Percentiles rank a stretch among this genome's conserved stretches.
Evolutionary conservation across 2,888 invertebrate species (phyloP).

Genomic region (Parapristionchus giblindavisi): DNA sequence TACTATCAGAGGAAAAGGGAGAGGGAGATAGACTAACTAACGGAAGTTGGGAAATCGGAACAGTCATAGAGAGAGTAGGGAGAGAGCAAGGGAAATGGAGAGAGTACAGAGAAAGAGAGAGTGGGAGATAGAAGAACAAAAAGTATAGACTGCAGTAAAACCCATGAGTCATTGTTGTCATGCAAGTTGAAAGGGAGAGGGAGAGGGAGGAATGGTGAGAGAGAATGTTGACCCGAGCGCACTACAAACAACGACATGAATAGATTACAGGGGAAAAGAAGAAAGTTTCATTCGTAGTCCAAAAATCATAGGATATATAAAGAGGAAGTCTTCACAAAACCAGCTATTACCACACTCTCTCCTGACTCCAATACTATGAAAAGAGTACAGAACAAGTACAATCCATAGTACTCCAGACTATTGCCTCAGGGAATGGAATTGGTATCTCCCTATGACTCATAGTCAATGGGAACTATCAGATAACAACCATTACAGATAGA

Average conservation of each 20-base stretch:
- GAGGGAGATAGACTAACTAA: not conserved
- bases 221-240: not conserved
- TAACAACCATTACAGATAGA: not conserved
- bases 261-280: constrained; percentile 1
- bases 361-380: no score
- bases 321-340: no score
- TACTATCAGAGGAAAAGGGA: not conserved
- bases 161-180: not conserved
- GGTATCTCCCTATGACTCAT: no score
- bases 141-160: not conserved
- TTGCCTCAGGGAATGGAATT: no score
- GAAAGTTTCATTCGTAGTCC: no score
- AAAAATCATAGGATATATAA: no score
- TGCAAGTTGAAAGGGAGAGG: not conserved
- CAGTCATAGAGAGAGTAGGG: not conserved
- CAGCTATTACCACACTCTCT: no score
- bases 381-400: no score
- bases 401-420: no score
- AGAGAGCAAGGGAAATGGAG: not conserved
- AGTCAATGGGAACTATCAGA: no score
- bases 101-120: not conserved
- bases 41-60: not conserved
- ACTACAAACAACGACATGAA: not conserved
- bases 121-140: constrained; percentile 20
- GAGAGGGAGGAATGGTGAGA: not conserved